These are phyloP conservation scores for Promerops cafer DNA, from an alignment of 2,113 vertebrate species.

Conservation along the genomic window DNA sequence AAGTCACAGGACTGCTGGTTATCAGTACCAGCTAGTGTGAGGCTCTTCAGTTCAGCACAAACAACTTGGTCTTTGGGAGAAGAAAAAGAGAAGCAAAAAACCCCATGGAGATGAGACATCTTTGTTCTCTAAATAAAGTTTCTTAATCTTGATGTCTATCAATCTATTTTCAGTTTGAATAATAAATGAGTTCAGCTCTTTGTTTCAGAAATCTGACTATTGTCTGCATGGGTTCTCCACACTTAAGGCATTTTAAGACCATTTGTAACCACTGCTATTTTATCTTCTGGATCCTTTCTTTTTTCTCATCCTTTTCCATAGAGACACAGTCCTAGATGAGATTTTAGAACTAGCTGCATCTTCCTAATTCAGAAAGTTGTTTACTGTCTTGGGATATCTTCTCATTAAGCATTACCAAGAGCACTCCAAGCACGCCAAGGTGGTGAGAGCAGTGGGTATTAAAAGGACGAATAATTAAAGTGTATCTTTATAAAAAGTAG, in stretches of 20 bases:
- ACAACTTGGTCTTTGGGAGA: conserved; percentile 21
- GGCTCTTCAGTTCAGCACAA: conserved; percentile 51
- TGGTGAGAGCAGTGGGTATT: conserved; percentile 31
- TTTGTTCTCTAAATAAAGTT: conserved; percentile 54
- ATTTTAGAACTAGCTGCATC: conserved; percentile 34
- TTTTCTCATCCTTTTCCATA: conserved; percentile 21
- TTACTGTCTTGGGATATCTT: conserved; percentile 25
- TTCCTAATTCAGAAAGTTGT: conserved; percentile 47
- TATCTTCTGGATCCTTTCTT: conserved; percentile 32
- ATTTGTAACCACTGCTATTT: conserved; percentile 50
- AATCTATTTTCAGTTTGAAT: conserved; percentile 66
- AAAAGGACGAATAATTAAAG: conserved; percentile 52
- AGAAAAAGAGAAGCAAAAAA: neutral
- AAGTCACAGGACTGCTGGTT: conserved; percentile 49
- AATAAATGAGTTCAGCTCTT: conserved; percentile 63
- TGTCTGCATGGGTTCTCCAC: conserved; percentile 44
- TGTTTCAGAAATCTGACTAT: conserved; percentile 65
- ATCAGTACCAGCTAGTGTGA: conserved; percentile 42
- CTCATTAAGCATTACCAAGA: conserved; percentile 18
- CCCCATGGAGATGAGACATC: conserved; percentile 41
- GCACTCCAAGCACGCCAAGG: neutral
- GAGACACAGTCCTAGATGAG: conserved; percentile 26
- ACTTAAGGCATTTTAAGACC: conserved; percentile 41
- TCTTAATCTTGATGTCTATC: conserved; percentile 57
- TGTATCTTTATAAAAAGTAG: conserved; percentile 59